Evolutionary conservation across 2,113 vertebrate species (phyloP), one percentile per base, ranked within the genome.

Genomic region (Grus americana): DNA sequence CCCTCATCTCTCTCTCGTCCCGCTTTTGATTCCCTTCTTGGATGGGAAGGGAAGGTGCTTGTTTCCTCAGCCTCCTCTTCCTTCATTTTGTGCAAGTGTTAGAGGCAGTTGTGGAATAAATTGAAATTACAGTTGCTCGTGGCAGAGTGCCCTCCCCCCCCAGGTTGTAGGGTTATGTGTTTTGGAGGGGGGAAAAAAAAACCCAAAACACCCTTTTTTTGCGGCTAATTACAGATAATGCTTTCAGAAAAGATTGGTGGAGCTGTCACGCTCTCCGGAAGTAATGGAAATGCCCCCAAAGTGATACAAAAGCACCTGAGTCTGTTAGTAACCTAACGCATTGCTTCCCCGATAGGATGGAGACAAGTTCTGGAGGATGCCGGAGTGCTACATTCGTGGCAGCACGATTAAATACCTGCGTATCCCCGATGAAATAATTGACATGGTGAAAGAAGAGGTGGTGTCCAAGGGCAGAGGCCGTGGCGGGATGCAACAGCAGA

Each of bases 311-410:
- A 32, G 1, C 67, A 6, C 3, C 13, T 0, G 16, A 4, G 30
- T 50, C 19, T 42, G 20, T 61, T 26, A 0, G 1, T 50, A 49
- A 32, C 68, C 70, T 91, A 12, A 52, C 4, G 0, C 6, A 0
- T n/a, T 32, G 57, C 62, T 86, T 42, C 57, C 81, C 68, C 5
- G 1, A 7, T 82, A 99, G 99, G 99, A 99, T 6, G 99, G 99
- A 79, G 99, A 99, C 97, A 99, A 99, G 93, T 99, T 99, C 97
- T 99, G 99, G 99, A 98, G 99, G 70, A 99, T 99, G 99, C 99
- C 99, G 0, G 99, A 99, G 97, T 99, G 99, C 94, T 99, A 99
- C 94, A 99, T 99, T 76, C 98, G 99, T 1, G 99, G 99, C 94
- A 99, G 99, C 98, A 99, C 99, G 40, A 99, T 99, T 88, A 99